Evolutionary conservation across 2,888 invertebrate genomes (phyloP).

Genomic region (Cactoblastis cactorum): DNA sequence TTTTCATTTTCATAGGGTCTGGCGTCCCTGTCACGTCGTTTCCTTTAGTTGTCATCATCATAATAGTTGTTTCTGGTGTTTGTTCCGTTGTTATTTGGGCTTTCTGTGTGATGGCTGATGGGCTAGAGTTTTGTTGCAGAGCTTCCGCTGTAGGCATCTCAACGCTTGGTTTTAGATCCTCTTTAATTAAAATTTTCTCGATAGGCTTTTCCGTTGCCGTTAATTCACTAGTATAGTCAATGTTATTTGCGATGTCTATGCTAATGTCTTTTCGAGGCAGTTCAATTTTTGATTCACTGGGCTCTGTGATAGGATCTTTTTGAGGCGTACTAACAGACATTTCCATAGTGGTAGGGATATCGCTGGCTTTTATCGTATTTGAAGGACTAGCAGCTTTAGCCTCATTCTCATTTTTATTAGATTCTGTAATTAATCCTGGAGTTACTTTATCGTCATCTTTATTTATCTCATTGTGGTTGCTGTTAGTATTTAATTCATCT

Average conservation of each 20-base stretch:
- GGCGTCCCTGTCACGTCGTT: not conserved
- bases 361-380: no score
- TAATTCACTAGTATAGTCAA: conserved; percentile 6
- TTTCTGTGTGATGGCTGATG: conserved; percentile 32
- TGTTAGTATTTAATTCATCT: not conserved
- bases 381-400: not conserved
- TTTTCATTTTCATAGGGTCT: conserved; percentile 23
- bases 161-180: conserved; percentile 25
- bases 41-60: conserved; percentile 11
- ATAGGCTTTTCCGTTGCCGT: conserved; percentile 6
- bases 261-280: not conserved
- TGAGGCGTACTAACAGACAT: not conserved
- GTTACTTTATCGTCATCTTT: conserved; percentile 1
- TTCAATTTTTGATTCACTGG: not conserved
- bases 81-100: conserved; percentile 28
- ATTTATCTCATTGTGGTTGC: not conserved
- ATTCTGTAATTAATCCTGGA: not conserved
- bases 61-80: conserved; percentile 15
- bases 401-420: not conserved
- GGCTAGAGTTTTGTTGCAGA: conserved; percentile 49
- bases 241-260: not conserved
- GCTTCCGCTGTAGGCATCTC: conserved; percentile 53
- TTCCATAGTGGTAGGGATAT: not conserved
- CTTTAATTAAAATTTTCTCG: conserved; percentile 12
- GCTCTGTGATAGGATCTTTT: not conserved